Evolutionary conservation across 2,888 invertebrate genomes (phyloP), one percentile per base, ranked within the genome.

Genomic region (Bimastos eiseni): DNA sequence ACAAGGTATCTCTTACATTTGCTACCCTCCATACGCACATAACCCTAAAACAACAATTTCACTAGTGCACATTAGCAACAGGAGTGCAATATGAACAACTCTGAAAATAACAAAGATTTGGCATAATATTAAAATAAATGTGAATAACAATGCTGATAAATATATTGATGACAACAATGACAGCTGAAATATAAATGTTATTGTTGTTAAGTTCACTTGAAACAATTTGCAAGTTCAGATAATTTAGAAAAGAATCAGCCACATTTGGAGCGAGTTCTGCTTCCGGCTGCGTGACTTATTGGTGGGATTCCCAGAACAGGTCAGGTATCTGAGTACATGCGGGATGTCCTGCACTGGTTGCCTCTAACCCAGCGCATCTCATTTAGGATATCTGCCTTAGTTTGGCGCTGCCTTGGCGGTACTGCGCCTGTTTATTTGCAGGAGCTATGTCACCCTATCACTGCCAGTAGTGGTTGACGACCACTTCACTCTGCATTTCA

Each of bases 11-110:
- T 92, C 91, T 93, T 94, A 84, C 93, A 92, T 90, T 93, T 92
- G 88, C 92, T 92, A 41, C 93, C 93, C 84, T 94, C 93, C 91
- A 95, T 93, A 90, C 93, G 94, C 19, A 94, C 92, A 92, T 93
- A 94, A 33, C 94, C 94, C 94, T 95, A 90, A 0, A 92, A 92
- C 92, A 86, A 83, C 38, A 91, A 91, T 89, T n/a, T 70, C 70
- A 70, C n/a, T 70, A 70, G 8, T 70, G 70, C 70, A 8, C 83
- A 90, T 36, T 21, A 84, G 37, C 17, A 84, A n/a, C 21, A 84
- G 30, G 34, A 90, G 33, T 24, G n/a, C 33, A 36, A 55, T 83
- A 70, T 15, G 36, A 90, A 33, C 21, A 83, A 89, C n/a, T 33
- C 33, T 90, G 33, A 83, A 90, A 70, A 90, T 89, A n/a, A 88